Conservation (phyloP, 2,113 vertebrate genomes). For the Phalacrocorax pelagicus region DNA sequence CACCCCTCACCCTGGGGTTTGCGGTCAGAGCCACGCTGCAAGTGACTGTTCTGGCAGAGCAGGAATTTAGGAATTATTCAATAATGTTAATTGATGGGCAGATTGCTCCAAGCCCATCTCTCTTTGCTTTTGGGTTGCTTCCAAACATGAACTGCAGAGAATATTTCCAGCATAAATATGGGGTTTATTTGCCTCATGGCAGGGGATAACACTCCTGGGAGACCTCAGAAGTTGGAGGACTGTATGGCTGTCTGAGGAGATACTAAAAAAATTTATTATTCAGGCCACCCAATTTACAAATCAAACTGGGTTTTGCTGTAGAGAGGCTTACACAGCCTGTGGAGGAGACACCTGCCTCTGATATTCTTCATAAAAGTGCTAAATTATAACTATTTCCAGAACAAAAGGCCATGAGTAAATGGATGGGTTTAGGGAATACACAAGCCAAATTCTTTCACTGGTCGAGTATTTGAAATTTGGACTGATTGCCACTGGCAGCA, state of each 20-base stretch:
- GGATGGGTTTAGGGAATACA: background rate
- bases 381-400: background rate
- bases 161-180: background rate
- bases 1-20: background rate
- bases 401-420: background rate
- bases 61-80: conserved; percentile 5
- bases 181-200: background rate
- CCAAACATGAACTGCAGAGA: background rate
- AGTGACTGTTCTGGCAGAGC: background rate
- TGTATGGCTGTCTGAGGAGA: background rate
- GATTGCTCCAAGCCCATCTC: background rate
- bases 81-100: background rate
- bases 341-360: background rate
- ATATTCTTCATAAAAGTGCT: background rate
- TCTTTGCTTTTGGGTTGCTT: background rate
- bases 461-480: background rate
- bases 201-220: background rate
- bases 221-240: background rate
- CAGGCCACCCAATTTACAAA: background rate
- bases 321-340: background rate
- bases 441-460: background rate
- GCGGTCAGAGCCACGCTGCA: background rate
- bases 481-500: background rate
- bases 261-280: background rate
- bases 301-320: background rate